Conservation (phyloP, 2,113 vertebrate species). For the Pseudorasbora parva region DNA sequence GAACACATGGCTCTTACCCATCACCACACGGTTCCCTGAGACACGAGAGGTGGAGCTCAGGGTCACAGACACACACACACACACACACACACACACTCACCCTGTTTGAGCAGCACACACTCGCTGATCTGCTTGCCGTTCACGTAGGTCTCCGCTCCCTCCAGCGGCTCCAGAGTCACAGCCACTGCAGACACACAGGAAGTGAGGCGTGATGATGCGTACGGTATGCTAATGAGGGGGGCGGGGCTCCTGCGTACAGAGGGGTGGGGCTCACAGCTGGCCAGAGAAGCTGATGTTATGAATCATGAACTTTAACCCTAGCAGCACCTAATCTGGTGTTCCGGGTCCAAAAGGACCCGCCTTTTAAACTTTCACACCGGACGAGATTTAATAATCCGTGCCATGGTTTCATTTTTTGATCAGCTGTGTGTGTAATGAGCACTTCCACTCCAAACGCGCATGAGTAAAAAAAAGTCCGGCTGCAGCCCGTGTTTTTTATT, state of each 20-base stretch:
- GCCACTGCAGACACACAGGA: slow-evolving; percentile 70
- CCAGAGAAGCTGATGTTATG: not conserved
- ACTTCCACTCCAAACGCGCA: no score
- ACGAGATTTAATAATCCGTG: no score
- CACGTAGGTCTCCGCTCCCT: slow-evolving; percentile 85
- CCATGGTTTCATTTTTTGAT: no score
- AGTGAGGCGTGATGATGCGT: not conserved
- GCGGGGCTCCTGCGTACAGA: not conserved
- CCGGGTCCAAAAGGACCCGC: no score
- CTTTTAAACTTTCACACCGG: no score
- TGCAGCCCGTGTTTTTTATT: no score
- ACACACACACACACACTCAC: slow-evolving; percentile 50
- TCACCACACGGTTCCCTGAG: slow-evolving; percentile 86
- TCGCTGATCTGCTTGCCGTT: slow-evolving; percentile 86
- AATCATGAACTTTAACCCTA: not conserved
- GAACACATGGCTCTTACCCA: slow-evolving; percentile 93
- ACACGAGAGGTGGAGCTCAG: not conserved
- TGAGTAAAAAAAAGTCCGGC: no score
- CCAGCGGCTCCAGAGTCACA: slow-evolving; percentile 83
- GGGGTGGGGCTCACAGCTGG: not conserved
- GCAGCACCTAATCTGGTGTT: no score
- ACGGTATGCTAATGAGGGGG: not conserved
- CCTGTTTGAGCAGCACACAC: slow-evolving; percentile 81
- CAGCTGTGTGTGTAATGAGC: no score
- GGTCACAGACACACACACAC: not conserved